A percentile compares a stretch with the other conserved stretches of the same genome.
Conservation (phyloP, 2,797 vertebrate genomes). For the Anguilla obscura region DNA sequence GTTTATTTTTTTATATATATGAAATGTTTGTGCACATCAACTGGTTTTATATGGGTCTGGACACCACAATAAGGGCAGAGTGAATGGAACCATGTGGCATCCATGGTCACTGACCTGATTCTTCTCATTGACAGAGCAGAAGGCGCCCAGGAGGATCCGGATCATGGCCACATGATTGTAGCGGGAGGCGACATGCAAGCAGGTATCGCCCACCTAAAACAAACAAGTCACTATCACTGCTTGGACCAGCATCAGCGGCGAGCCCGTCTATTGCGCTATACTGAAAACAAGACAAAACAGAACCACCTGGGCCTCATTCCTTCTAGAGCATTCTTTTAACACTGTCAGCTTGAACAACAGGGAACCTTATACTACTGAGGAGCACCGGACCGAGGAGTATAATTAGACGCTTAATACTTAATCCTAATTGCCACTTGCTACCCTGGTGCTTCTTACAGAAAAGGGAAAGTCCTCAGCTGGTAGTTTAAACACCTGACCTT, state of each 20-base stretch:
- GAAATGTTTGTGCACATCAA: background rate
- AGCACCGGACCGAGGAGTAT: background rate
- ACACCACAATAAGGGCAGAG: background rate
- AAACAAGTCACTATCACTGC: slow-evolving; percentile 16
- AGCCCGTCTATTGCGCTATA: background rate
- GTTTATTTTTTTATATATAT: background rate
- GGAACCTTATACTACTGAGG: background rate
- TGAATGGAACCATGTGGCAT: background rate
- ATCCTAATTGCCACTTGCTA: background rate
- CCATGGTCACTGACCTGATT: slow-evolving; percentile 84
- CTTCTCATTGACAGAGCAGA: slow-evolving; percentile 92
- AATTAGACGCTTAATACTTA: background rate
- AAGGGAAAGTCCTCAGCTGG: background rate
- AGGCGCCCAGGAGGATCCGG: slow-evolving; percentile 88
- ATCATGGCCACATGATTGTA: slow-evolving; percentile 92
- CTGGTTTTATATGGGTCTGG: background rate
- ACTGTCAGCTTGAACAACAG: background rate
- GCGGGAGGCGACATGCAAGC: slow-evolving; percentile 89
- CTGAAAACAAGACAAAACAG: background rate
- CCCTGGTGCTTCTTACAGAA: background rate
- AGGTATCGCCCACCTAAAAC: slow-evolving; percentile 86
- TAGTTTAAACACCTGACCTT: background rate
- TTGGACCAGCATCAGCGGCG: background rate
- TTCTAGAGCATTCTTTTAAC: background rate
- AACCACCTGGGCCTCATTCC: background rate